These are phyloP conservation scores for Thaumatotibia leucotreta DNA, from an alignment of 1,140 invertebrate genomes.

Conservation along the genomic window DNA sequence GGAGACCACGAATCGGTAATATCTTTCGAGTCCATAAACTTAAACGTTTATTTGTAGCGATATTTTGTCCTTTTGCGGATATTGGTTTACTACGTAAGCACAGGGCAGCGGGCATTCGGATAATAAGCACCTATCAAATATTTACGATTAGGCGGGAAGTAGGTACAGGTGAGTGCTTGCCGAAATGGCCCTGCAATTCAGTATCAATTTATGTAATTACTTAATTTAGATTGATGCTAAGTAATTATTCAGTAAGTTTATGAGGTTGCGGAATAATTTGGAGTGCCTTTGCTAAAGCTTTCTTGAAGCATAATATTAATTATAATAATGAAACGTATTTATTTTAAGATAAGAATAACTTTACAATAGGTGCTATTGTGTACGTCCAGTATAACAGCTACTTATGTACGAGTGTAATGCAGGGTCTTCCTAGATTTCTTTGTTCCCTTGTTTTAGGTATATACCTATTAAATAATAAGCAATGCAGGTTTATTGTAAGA, in stretches of 20 bases:
- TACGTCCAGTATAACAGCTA: no score
- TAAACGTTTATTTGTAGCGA: slow-evolving; percentile 76
- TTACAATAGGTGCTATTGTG: no score
- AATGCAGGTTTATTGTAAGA: no score
- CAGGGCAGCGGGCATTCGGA: background rate
- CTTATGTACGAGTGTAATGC: no score
- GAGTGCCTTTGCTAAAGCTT: background rate
- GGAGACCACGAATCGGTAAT: slow-evolving; percentile 75
- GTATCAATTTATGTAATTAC: background rate
- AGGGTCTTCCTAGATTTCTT: no score
- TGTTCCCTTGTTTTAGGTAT: no score
- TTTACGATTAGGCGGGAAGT: background rate
- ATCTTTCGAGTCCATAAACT: slow-evolving; percentile 76
- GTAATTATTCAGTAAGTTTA: background rate
- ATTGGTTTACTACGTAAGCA: slow-evolving; percentile 55
- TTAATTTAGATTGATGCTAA: background rate
- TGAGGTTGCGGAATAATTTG: background rate
- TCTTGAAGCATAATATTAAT: no score
- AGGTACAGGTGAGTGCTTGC: background rate
- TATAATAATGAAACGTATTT: no score
- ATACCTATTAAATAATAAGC: no score
- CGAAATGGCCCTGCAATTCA: background rate
- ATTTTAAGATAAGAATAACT: no score
- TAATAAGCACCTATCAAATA: slow-evolving; percentile 13
- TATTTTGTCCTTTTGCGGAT: slow-evolving; percentile 73